Base-by-base conservation (phyloP, 2,113 vertebrate species). In the Ursus arctos region DNA sequence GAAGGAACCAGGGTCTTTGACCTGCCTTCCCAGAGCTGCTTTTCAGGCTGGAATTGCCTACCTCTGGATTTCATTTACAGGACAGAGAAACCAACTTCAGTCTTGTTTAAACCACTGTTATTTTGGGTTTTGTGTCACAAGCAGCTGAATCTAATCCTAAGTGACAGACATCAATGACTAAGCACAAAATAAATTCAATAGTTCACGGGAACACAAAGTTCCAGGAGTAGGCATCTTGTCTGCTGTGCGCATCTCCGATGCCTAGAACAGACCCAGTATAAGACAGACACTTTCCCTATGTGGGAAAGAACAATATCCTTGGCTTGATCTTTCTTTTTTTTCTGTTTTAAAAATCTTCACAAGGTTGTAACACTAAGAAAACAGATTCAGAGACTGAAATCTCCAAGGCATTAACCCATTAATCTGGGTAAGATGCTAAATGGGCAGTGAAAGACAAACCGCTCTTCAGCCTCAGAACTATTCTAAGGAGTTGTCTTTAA, bases 151-250 rank as follows among this genome's bases (percentile, higher is more conserved):
- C 91, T 92, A 95, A 92, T 85, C 43, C 49, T 76, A 96, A 88
- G 28, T 31, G 69, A 94, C 93, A 94, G 74, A 74, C 61, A 96
- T 67, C 89, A 91, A 65, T 65, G 55, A 97, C 61, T 83, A 96
- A 93, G 59, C n/a, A 92, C 65, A 90, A 96, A 97, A 97, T 59
- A 86, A 96, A 97, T 79, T 74, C 55, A 91, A 83, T 69, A 61
- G 93, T 49, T 95, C 77, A 96, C 8, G 72, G 59, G 47, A 76
- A 76, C 7, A 67, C 33, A 72, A 96, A 36, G n/a, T 53, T 31
- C 36, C 12, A 72, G 67, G 28, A 95, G 59, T 5, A 91, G 71
- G 36, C 6, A 87, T 53, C 71, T 36, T 53, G 16, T 76, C 72
- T 80, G 65, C 77, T 72, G 7, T 65, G 43, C 12, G 19, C 14